Conservation (phyloP, 2,888 invertebrate species). For the Lasioglossum leucozonium region DNA sequence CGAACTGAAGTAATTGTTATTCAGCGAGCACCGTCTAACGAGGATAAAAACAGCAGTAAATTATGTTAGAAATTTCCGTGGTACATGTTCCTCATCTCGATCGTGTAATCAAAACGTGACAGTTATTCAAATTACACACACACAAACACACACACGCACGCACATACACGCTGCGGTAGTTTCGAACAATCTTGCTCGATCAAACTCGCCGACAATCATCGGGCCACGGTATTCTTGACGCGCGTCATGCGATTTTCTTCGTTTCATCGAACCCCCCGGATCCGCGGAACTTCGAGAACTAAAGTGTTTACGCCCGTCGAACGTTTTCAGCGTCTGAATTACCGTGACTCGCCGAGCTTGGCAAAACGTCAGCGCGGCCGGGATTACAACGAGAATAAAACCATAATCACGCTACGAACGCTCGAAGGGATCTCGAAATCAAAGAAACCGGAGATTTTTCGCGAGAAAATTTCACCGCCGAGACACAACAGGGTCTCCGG, state of each 20-base stretch:
- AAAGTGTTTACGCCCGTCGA: neutral
- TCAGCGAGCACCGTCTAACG: neutral
- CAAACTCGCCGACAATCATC: neutral
- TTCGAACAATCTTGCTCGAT: neutral
- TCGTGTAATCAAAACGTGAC: neutral
- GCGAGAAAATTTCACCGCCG: too few relatives aligned
- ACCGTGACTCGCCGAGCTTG: neutral
- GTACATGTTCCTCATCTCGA: neutral
- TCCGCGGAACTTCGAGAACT: neutral
- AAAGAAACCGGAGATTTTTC: too few relatives aligned
- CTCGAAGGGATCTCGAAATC: too few relatives aligned
- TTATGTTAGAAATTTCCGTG: neutral
- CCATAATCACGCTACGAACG: neutral
- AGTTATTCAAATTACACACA: neutral
- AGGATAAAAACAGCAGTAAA: neutral
- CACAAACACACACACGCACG: too few relatives aligned
- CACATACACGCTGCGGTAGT: neutral
- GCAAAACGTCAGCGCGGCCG: neutral
- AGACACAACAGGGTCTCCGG: too few relatives aligned
- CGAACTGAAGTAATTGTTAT: neutral
- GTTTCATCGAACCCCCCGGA: neutral
- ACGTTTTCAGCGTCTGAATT: neutral
- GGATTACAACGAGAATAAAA: neutral
- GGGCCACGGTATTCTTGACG: neutral
- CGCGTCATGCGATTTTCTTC: neutral